These are phyloP conservation scores for Strigops habroptila DNA, from an alignment of 2,113 vertebrate genomes.

Conservation along the genomic window DNA sequence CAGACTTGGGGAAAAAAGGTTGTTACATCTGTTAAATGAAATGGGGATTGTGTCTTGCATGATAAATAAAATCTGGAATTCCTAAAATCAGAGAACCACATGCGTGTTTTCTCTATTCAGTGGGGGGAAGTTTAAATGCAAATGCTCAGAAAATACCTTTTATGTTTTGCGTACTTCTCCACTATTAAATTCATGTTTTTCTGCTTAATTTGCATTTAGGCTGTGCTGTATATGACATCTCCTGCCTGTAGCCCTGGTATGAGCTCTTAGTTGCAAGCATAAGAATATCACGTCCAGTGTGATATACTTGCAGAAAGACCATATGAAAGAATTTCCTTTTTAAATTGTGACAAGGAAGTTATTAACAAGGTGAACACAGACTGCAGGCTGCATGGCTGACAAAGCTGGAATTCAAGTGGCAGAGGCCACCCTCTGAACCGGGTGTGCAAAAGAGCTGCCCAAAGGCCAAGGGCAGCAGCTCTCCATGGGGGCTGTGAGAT, in stretches of 20 bases:
- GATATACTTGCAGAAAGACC: neutral
- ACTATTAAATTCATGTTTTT: neutral
- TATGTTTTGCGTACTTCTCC: neutral
- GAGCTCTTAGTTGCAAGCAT: neutral
- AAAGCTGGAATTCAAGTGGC: fast-evolving
- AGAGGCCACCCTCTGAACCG: neutral
- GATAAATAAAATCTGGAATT: neutral
- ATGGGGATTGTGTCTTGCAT: neutral
- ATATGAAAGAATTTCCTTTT: neutral
- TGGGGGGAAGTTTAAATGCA: neutral
- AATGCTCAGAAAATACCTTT: neutral
- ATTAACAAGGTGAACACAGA: neutral
- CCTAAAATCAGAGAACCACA: neutral
- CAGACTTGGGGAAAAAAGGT: neutral
- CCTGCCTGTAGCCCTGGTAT: neutral
- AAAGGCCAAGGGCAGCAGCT: neutral
- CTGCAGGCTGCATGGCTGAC: fast-evolving
- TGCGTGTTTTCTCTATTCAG: neutral
- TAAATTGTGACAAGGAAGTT: neutral
- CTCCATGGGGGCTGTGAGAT: fast-evolving
- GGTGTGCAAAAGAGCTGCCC: neutral
- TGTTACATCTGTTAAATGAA: neutral
- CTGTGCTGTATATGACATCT: neutral
- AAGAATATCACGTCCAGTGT: neutral
- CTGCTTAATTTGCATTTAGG: neutral